Base-by-base conservation (phyloP, 1,140 invertebrate genomes). In the Drosophila insularis region DNA sequence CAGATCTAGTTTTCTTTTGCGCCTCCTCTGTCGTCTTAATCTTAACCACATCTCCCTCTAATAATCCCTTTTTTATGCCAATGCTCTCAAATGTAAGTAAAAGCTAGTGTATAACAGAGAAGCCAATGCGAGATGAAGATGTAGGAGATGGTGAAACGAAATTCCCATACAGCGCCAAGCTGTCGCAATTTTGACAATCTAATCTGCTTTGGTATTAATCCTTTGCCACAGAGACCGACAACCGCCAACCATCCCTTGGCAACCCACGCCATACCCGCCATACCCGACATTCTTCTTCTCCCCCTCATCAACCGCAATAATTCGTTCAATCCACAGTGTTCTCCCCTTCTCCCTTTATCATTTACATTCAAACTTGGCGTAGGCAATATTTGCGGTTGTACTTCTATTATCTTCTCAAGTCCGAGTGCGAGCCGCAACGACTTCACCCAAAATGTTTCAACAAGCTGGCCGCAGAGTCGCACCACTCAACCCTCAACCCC, bases 171-270 rank as follows among this genome's bases (percentile, higher is more conserved):
- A 43, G 56, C 62, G 68, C 31, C 78, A 77, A 81, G 78, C 78
- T 81, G 78, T 81, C 78, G 78, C 78, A 81, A 58, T 77, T 81
- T 81, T 81, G 79, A 81, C 79, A 81, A 81, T 81, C 79, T 81
- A 81, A 81, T 81, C 79, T 81, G 59, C 79, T 81, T 81, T 81
- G 66, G 79, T 81, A 81, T 81, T 81, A 81, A 81, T 81, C 79
- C 79, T 74, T 81, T 67, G 65, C 79, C 69, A 78, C 79, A 81
- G 64, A 32, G 31, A 63, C 61, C 32, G 63, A 61, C 63, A 60
- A 21, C 32, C 37, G 13, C 60, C 21, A 40, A 17, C 43, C 17
- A 21, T 21, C 43, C 43, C 43, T 50, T 50, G 43, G 43, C 17
- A 19, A 50, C 43, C 17, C 17, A 21, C 8, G 43, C 17, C 43